Evolutionary conservation across 2,797 vertebrate species (phyloP), one percentile per base, ranked within the genome.

Genomic region (Decapterus maruadsi): DNA sequence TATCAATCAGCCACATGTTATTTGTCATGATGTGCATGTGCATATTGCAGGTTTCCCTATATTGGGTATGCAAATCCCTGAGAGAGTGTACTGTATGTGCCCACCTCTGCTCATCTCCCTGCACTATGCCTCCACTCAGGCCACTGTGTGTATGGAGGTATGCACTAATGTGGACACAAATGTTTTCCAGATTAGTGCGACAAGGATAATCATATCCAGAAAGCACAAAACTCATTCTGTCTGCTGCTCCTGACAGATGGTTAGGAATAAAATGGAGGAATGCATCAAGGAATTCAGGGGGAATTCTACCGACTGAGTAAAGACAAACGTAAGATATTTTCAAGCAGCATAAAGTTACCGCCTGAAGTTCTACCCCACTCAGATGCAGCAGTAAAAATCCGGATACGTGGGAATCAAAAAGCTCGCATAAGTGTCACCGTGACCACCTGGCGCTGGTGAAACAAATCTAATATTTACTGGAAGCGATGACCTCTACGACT

Each of bases 181-280:
- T 92, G 84, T 84, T 85, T 90, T 93, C 89, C 90, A 94, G 90
- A 92, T 84, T 90, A 84, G 79, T 82, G 75, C 77, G 85, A 90
- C 82, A 72, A 40, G 68, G 78, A 80, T 92, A 89, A 94, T 92
- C 84, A 86, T 83, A 89, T 84, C 89, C 92, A 93, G 92, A 87
- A 77, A 89, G 72, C 57, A 36, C 34, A 65, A 76, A 78, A 43
- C 26, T 14, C 62, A 45, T 68, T 71, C 14, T 72, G 65, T 88
- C 72, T 2, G 22, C 70, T 31, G 46, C 75, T 76, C 58, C 42
- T 68, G 77, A 78, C 72, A 88, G 68, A 91, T 76, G 68, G 77
- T 48, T 19, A 7, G 8, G 62, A 81, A n/a, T 54, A 80, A 78
- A 60, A 70, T 72, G n/a, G 11, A 84, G 53, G 72, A 83, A 84